A percentile compares a stretch with the other conserved stretches of the same genome.
These are phyloP conservation scores for Arge pagana DNA, from an alignment of 2,888 invertebrate genomes.

Conservation along the genomic window DNA sequence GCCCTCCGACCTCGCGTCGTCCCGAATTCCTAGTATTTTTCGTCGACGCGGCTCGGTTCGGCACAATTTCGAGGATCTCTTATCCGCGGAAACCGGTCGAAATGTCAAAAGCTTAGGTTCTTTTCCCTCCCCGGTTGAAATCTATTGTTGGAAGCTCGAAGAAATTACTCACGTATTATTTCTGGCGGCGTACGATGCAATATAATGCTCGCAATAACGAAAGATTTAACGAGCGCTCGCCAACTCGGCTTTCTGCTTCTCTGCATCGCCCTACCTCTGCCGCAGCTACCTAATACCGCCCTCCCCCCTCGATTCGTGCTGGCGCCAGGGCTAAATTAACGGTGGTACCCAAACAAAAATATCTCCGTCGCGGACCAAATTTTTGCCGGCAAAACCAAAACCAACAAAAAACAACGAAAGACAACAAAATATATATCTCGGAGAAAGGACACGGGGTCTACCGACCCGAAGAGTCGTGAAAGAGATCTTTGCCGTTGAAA, in stretches of 20 bases:
- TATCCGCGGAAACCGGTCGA: neutral
- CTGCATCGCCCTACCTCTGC: neutral
- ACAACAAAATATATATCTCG: no score
- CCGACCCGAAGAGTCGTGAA: no score
- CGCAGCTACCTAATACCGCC: neutral
- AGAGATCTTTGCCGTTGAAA: no score
- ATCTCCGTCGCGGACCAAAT: neutral
- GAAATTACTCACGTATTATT: constrained; percentile 48
- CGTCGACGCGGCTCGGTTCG: neutral
- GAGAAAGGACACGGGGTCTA: no score
- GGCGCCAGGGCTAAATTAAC: constrained; percentile 15
- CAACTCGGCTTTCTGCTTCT: constrained; percentile 27
- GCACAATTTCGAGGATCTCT: no score
- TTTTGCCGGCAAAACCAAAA: neutral
- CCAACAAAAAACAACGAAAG: no score
- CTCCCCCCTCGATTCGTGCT: neutral
- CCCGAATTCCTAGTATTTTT: neutral
- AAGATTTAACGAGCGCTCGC: constrained; percentile 41
- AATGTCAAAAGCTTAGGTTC: no score
- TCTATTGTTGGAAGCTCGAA: constrained; percentile 39
- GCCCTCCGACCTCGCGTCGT: no score
- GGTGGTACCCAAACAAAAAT: constrained; percentile 15
- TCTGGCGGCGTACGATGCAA: constrained; percentile 33
- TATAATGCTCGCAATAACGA: constrained; percentile 44
- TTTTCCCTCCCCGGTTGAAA: constrained; percentile 12